A percentile compares a stretch with the other conserved stretches of the same genome.
phyloP scores from a whole-genome alignment of 2,797 vertebrate species.

The Kryptopterus vitreolus region DNA sequence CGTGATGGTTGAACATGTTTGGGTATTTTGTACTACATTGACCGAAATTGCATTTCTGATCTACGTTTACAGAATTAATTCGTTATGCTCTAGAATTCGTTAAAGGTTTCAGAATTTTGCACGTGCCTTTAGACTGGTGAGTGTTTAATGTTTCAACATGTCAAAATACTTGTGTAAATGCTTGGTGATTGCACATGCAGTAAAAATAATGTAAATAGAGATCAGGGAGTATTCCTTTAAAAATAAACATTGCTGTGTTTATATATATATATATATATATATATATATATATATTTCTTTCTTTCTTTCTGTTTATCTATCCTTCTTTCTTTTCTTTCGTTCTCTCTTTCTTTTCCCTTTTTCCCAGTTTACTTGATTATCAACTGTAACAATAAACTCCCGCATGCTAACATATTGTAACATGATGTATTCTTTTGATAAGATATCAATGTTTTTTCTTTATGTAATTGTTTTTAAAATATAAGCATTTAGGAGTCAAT shows the following conservation, averaged over 20 bases:
- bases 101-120: no score
- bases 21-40: no score
- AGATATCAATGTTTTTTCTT: neutral
- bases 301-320: conserved; percentile 26
- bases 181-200: neutral
- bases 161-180: neutral
- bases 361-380: neutral
- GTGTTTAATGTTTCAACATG: neutral
- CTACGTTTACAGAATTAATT: no score
- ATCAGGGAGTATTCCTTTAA: neutral
- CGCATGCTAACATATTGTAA: neutral
- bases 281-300: no score
- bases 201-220: neutral
- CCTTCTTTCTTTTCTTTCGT: conserved; percentile 22
- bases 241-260: neutral
- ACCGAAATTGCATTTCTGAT: no score
- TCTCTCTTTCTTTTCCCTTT: conserved; percentile 13
- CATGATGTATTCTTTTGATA: neutral
- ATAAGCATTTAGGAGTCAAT: neutral
- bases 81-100: no score
- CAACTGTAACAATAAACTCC: neutral
- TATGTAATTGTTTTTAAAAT: neutral
- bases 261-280: neutral
- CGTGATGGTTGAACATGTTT: no score
- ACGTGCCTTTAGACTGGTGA: no score